These are phyloP conservation scores for Oeneis ivallda DNA, from an alignment of 2,888 invertebrate genomes.

Conservation along the genomic window DNA sequence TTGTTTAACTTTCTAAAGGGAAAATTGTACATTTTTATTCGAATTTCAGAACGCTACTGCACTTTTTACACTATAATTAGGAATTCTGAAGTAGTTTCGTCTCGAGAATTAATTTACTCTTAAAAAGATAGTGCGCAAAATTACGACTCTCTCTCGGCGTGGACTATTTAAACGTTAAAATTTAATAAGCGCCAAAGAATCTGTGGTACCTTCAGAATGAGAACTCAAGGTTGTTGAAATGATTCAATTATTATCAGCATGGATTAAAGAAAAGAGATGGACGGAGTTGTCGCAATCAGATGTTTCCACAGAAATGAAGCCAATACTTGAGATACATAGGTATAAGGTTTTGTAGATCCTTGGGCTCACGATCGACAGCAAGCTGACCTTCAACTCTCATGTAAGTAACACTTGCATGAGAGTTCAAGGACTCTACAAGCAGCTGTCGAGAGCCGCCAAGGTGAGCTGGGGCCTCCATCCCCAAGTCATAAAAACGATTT, in stretches of 20 bases:
- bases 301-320: not conserved
- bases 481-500: too few species aligned
- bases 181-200: constrained; percentile 31
- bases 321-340: not conserved
- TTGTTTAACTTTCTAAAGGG: not conserved
- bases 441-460: too few species aligned
- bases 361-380: too few species aligned
- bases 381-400: too few species aligned
- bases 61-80: constrained; percentile 19
- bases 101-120: constrained; percentile 17
- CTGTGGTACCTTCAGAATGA: constrained; percentile 24
- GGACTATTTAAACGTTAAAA: constrained; percentile 27
- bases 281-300: not conserved
- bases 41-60: constrained; percentile 12
- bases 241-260: constrained; percentile 30
- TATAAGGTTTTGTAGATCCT: too few species aligned
- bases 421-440: too few species aligned
- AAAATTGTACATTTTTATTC: constrained; percentile 15
- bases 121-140: constrained; percentile 22
- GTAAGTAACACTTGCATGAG: too few species aligned
- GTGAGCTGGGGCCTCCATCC: too few species aligned
- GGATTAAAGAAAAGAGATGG: not conserved
- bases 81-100: constrained; percentile 21
- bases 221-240: constrained; percentile 20
- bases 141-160: constrained; percentile 4